Evolutionary conservation across 2,888 invertebrate species (phyloP).

Genomic region (Lathronympha strigana): DNA sequence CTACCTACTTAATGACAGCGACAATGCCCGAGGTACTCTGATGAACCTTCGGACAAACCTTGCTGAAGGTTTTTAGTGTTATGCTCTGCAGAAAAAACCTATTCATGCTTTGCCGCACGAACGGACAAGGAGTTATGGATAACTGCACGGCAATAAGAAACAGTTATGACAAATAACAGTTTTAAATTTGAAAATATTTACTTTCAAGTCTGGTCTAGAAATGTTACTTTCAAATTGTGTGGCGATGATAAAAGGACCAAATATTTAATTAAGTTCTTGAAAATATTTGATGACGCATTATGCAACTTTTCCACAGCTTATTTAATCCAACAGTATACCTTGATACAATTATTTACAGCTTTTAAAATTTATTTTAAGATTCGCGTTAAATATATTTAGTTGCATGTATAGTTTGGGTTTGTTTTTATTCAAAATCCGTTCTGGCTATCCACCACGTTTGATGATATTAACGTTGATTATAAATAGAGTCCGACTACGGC

Average conservation of each 20-base stretch:
- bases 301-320: neutral
- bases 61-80: constrained; percentile 22
- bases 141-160: constrained; percentile 21
- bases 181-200: constrained; percentile 1
- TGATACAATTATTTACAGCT: neutral
- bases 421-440: too few species aligned
- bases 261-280: neutral
- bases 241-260: neutral
- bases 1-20: constrained; percentile 9
- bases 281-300: neutral
- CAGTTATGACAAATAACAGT: constrained; percentile 15
- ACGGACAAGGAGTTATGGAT: constrained; percentile 29
- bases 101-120: constrained; percentile 44
- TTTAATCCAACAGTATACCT: neutral
- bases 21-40: constrained; percentile 13
- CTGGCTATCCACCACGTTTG: too few species aligned
- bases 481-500: too few species aligned
- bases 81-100: constrained; percentile 16
- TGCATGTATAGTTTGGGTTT: too few species aligned
- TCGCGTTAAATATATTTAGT: too few species aligned
- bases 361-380: too few species aligned
- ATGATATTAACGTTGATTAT: too few species aligned
- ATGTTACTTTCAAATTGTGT: constrained; percentile 11
- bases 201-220: constrained; percentile 13
- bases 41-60: constrained; percentile 35